phyloP scores from a whole-genome alignment of 2,113 vertebrate species.

The Malurus alboscapulatus region DNA sequence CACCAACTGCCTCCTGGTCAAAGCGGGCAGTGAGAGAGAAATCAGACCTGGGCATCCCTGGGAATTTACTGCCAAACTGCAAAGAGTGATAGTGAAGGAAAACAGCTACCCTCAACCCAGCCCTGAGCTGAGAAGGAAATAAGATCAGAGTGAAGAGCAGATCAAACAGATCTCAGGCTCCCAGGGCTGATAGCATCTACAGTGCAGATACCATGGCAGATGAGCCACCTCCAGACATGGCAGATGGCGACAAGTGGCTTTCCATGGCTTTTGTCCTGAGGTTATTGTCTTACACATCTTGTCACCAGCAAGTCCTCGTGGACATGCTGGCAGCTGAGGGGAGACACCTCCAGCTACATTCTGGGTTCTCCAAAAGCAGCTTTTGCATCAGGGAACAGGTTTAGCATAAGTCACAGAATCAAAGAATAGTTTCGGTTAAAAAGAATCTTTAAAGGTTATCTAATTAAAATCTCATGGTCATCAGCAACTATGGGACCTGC shows the following conservation, averaged over 20 bases:
- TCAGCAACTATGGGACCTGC: background rate
- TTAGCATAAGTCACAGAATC: background rate
- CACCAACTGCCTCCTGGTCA: background rate
- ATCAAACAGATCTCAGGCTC: background rate
- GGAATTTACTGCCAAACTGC: background rate
- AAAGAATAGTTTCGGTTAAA: background rate
- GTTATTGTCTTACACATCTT: background rate
- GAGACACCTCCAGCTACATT: background rate
- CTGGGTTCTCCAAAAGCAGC: background rate
- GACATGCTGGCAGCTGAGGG: background rate
- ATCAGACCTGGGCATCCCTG: rapidly evolving
- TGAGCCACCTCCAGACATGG: background rate
- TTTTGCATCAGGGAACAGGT: background rate
- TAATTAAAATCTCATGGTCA: background rate
- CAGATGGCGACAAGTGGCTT: background rate
- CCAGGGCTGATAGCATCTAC: background rate
- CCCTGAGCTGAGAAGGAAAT: background rate
- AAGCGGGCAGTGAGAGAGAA: background rate
- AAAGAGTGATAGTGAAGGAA: background rate
- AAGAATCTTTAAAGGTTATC: background rate
- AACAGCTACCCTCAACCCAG: background rate
- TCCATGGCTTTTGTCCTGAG: background rate
- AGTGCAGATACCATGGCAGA: background rate
- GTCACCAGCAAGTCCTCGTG: background rate
- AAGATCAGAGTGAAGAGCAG: background rate